These are phyloP conservation scores for Pangasius sanitwongsei DNA, from an alignment of 2,797 vertebrate genomes.

Conservation along the genomic window DNA sequence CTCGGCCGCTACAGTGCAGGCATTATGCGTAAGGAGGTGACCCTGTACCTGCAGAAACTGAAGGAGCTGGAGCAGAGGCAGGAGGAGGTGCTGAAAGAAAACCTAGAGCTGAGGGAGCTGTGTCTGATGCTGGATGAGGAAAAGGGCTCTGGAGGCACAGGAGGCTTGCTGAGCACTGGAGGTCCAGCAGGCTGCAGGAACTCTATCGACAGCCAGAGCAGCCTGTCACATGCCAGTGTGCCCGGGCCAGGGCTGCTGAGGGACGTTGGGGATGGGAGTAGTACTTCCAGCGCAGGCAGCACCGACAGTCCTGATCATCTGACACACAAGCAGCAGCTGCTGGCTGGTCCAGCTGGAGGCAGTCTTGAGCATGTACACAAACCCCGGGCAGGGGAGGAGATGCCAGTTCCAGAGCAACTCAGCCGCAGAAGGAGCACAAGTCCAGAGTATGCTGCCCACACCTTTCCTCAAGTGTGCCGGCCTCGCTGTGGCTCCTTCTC, in stretches of 20 bases:
- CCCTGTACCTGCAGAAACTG: slow-evolving; percentile 90
- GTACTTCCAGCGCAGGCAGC: slow-evolving; percentile 91
- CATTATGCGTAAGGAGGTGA: slow-evolving; percentile 92
- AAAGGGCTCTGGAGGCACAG: slow-evolving; percentile 68
- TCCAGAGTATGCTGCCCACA: slow-evolving; percentile 85
- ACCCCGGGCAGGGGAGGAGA: slow-evolving; percentile 50
- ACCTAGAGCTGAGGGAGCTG: slow-evolving; percentile 91
- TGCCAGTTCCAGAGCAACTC: slow-evolving; percentile 58
- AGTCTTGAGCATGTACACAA: slow-evolving; percentile 77
- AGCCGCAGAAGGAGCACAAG: slow-evolving; percentile 86
- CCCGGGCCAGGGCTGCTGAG: slow-evolving; percentile 75
- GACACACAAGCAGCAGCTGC: slow-evolving; percentile 69
- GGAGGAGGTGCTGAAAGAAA: slow-evolving; percentile 89
- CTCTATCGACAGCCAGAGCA: slow-evolving; percentile 90
- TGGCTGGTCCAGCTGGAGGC: slow-evolving; percentile 63
- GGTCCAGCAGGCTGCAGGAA: slow-evolving; percentile 79
- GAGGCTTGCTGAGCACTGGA: slow-evolving; percentile 45
- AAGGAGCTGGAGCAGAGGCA: slow-evolving; percentile 92
- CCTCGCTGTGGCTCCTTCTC: slow-evolving; percentile 74
- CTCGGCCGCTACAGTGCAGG: slow-evolving; percentile 89
- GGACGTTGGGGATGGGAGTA: slow-evolving; percentile 93
- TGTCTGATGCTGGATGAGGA: slow-evolving; percentile 93
- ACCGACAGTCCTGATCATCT: slow-evolving; percentile 88
- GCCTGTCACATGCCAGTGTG: slow-evolving; percentile 79
- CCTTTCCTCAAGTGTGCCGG: slow-evolving; percentile 78